Conservation (phyloP, 2,113 vertebrate species). For the Ceyx cyanopectus region DNA sequence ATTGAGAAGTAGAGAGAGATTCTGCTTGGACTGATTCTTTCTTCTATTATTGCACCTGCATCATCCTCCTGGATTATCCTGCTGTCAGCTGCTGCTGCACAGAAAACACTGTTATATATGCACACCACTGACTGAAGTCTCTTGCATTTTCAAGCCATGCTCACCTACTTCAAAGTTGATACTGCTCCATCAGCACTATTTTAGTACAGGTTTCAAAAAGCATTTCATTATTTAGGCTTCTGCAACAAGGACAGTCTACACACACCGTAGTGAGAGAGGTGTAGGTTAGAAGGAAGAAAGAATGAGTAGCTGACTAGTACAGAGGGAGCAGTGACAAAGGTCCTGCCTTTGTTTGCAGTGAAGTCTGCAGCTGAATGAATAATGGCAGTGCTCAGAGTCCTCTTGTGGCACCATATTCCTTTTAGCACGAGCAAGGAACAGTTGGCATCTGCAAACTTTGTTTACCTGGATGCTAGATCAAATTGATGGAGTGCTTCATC, state of each 20-base stretch:
- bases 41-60: conserved; percentile 14
- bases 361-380: background rate
- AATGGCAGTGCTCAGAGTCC: background rate
- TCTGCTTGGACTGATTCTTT: conserved; percentile 7
- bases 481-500: background rate
- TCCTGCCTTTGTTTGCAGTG: background rate
- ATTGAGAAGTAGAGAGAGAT: background rate
- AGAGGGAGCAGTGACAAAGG: background rate
- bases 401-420: background rate
- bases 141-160: conserved; percentile 9
- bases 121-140: background rate
- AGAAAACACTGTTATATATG: conserved; percentile 34
- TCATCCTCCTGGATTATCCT: conserved; percentile 53
- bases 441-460: background rate
- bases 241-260: background rate
- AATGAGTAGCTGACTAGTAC: background rate
- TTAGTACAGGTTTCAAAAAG: background rate
- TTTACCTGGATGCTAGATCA: background rate
- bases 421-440: background rate
- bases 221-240: background rate
- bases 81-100: conserved; percentile 22
- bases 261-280: background rate
- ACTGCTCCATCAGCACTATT: conserved; percentile 17
- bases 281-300: background rate
- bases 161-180: conserved; percentile 1